phyloP scores from a whole-genome alignment of 2,888 invertebrate genomes.

The Chrysolina americana region DNA sequence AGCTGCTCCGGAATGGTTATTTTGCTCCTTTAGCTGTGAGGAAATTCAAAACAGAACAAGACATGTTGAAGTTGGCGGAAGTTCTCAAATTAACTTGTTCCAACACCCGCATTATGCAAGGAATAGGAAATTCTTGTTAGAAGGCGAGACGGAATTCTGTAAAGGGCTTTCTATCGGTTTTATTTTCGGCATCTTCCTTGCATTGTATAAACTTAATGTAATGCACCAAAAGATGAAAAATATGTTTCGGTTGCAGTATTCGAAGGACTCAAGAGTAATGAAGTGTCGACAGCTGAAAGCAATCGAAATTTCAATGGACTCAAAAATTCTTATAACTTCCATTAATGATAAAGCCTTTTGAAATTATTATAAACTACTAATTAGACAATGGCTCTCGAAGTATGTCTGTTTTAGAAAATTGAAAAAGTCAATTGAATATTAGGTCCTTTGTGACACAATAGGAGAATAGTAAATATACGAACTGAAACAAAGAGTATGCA shows the following conservation, averaged over 20 bases:
- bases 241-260: background rate
- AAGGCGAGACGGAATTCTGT: slow-evolving; percentile 14
- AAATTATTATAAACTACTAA: too few relatives aligned
- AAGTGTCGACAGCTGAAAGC: background rate
- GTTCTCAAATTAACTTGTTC: slow-evolving; percentile 28
- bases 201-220: slow-evolving; percentile 8
- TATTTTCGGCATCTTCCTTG: slow-evolving; percentile 8
- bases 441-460: too few relatives aligned
- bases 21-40: background rate
- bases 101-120: slow-evolving; percentile 20
- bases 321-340: background rate
- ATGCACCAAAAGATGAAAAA: background rate
- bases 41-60: slow-evolving; percentile 13
- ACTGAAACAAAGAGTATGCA: too few relatives aligned
- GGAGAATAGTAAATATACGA: too few relatives aligned
- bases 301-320: background rate
- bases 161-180: slow-evolving; percentile 1
- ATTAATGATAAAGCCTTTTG: too few relatives aligned
- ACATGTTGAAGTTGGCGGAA: slow-evolving; percentile 17
- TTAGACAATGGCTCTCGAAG: too few relatives aligned
- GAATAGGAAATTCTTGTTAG: slow-evolving; percentile 23
- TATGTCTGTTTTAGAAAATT: too few relatives aligned
- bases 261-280: background rate
- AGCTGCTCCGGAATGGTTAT: background rate
- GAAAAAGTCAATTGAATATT: too few relatives aligned